Conservation (phyloP, 2,797 vertebrate genomes). For the Amblyopsis hoosieri region DNA sequence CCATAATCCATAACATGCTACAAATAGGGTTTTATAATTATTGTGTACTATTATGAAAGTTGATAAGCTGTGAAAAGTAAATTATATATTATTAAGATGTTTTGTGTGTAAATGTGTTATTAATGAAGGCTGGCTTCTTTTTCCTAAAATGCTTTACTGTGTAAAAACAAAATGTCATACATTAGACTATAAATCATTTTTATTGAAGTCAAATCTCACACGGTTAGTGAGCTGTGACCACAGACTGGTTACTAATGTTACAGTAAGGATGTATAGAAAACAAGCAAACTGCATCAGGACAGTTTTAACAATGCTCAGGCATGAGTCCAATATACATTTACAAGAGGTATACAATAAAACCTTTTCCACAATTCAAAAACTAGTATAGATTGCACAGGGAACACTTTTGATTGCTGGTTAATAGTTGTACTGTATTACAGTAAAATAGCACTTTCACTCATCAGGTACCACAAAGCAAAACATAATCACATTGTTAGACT, state of each 20-base stretch:
- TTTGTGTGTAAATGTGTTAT: no score
- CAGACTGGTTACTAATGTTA: background rate
- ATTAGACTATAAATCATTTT: no score
- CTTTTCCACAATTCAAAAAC: background rate
- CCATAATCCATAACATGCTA: no score
- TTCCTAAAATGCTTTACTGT: no score
- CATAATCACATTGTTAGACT: background rate
- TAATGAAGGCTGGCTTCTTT: no score
- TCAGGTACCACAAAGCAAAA: background rate
- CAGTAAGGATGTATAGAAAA: slow-evolving; percentile 2
- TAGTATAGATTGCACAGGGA: background rate
- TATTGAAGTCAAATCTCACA: no score
- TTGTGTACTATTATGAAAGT: background rate
- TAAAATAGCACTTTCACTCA: background rate
- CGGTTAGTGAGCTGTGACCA: no score
- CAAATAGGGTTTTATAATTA: background rate
- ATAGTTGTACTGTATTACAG: background rate
- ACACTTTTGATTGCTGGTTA: background rate
- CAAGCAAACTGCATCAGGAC: background rate
- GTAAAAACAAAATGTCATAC: no score
- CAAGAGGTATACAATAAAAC: background rate
- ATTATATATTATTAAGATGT: no score
- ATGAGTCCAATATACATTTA: no score
- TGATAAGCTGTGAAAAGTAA: no score
- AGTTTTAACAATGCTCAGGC: no score